Conservation (phyloP, 2,888 invertebrate genomes). For the Andricus curvator region DNA sequence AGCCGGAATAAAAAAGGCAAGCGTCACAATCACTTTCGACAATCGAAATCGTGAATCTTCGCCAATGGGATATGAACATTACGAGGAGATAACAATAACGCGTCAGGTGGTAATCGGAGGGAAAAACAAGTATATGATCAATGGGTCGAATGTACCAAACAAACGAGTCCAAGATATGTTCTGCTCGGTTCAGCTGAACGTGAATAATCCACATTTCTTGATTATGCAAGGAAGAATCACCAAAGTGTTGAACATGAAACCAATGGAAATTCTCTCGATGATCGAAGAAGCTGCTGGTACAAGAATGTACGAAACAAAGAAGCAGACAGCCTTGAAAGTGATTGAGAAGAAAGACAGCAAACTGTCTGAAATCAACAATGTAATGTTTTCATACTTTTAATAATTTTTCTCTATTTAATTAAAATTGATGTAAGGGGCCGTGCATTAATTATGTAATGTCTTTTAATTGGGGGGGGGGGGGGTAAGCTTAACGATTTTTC, state of each 20-base stretch:
- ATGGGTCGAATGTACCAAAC: slow-evolving; percentile 94
- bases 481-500: too few relatives aligned
- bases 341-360: slow-evolving; percentile 96
- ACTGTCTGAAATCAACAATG: slow-evolving; percentile 90
- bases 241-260: slow-evolving; percentile 99
- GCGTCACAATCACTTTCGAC: slow-evolving; percentile 97
- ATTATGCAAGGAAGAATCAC: slow-evolving; percentile 99
- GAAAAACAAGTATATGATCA: slow-evolving; percentile 95
- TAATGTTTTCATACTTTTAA: slow-evolving; percentile 75
- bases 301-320: slow-evolving; percentile 96
- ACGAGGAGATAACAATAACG: slow-evolving; percentile 94
- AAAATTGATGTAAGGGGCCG: too few relatives aligned
- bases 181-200: slow-evolving; percentile 97
- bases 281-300: slow-evolving; percentile 99
- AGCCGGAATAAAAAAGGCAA: slow-evolving; percentile 96
- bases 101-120: slow-evolving; percentile 93
- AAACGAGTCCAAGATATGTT: slow-evolving; percentile 96
- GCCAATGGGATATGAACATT: slow-evolving; percentile 94
- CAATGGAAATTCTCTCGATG: slow-evolving; percentile 97
- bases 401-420: neutral
- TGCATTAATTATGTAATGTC: too few relatives aligned
- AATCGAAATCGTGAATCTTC: slow-evolving; percentile 89
- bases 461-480: too few relatives aligned
- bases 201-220: slow-evolving; percentile 99
- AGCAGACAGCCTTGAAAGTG: slow-evolving; percentile 89